Evolutionary conservation across 2,797 vertebrate genomes (phyloP), one percentile per base, ranked within the genome.

Genomic region (Antrozous pallidus): DNA sequence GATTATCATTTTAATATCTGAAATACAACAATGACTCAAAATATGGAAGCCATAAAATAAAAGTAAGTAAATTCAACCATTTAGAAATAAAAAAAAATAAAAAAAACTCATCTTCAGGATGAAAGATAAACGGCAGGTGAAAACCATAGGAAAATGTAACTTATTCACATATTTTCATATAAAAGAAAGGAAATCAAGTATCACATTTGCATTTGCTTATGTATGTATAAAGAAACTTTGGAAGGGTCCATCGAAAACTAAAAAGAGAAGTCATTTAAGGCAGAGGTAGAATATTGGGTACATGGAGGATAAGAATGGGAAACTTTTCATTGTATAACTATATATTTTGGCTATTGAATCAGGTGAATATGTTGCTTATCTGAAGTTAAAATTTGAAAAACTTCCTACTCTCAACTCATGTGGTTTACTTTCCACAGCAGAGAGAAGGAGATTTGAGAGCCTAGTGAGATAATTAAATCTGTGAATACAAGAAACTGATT

Each of bases 401-500:
- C 24, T 71, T 36, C 13, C 17, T 90, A 12, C 33, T 96, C 8
- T 95, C 36, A 38, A 38, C 36, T 69, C 45, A 58, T 16, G 79
- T 20, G 81, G 36, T 49, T 90, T 92, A 84, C 45, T 94, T 92
- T 96, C 31, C 14, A 70, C 51, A 56, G 24, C 47, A 67, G 17
- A 24, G 11, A 74, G 38, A 54, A 11, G 84, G 42, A 91, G 2
- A 88, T 14, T 67, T 90, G 14, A 42, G 75, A 42, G 47, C 40
- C 38, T 33, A 87, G 58, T 81, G 47, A 96, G 47, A 85, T 47
- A 95, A 65, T 58, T 94, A 91, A 77, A 85, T 77, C 73, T n/a
- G 84, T 38, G n/a, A 90, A 75, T 58, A 75, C 8, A 71, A 49
- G 40, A 12, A 84, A 75, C 10, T 87, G 79, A 67, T 14, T 80